These are phyloP conservation scores for Polypedilum vanderplanki DNA, from an alignment of 1,140 invertebrate species.

Conservation along the genomic window DNA sequence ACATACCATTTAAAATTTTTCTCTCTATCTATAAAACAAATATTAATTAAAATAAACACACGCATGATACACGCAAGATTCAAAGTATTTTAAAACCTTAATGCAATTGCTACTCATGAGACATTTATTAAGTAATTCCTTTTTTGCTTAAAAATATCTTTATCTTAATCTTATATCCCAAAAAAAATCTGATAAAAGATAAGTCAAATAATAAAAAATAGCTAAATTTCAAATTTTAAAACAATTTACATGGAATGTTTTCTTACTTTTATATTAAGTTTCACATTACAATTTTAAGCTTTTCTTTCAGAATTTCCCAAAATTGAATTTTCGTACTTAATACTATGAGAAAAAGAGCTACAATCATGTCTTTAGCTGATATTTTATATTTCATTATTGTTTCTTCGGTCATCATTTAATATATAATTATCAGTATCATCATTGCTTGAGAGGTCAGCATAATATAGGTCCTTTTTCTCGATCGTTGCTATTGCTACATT, in stretches of 20 bases:
- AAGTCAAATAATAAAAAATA: no score
- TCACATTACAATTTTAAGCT: neutral
- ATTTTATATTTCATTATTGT: neutral
- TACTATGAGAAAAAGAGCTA: neutral
- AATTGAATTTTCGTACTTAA: no score
- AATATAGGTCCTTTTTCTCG: neutral
- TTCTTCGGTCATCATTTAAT: neutral
- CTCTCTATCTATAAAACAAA: neutral
- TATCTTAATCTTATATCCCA: no score
- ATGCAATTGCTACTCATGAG: no score
- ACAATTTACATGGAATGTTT: no score
- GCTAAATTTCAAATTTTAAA: no score
- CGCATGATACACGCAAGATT: neutral
- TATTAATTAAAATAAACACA: neutral
- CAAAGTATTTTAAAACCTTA: neutral
- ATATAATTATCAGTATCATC: neutral
- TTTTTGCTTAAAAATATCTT: no score
- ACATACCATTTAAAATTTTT: neutral
- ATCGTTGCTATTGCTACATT: neutral
- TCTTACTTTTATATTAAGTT: no score
- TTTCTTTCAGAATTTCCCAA: neutral
- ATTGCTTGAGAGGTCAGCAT: neutral
- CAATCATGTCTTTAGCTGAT: neutral
- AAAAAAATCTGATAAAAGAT: no score
- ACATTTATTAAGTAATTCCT: no score